Conservation (phyloP, 2,888 invertebrate genomes). For the Carcina quercana region DNA sequence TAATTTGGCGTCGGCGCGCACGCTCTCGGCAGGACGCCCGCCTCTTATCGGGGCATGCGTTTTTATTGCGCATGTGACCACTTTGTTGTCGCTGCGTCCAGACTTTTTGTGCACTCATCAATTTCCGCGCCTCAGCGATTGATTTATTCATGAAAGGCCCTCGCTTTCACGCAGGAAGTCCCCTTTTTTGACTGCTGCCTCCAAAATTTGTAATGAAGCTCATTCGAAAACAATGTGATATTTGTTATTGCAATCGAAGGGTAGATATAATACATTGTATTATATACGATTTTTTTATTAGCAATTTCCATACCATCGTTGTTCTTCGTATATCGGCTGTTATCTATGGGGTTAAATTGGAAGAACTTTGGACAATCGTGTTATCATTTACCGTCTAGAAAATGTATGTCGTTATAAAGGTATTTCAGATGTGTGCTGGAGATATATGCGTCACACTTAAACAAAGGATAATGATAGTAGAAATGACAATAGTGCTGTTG, state of each 20-base stretch:
- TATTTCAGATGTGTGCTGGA: too few relatives aligned
- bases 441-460: slow-evolving; percentile 23
- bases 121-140: slow-evolving; percentile 70
- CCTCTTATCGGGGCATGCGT: slow-evolving; percentile 51
- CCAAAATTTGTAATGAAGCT: slow-evolving; percentile 70
- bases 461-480: slow-evolving; percentile 49
- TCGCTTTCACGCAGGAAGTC: slow-evolving; percentile 67
- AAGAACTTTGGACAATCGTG: too few relatives aligned
- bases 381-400: too few relatives aligned
- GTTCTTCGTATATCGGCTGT: too few relatives aligned
- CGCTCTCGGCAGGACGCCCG: slow-evolving; percentile 23
- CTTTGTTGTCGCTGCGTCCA: slow-evolving; percentile 64
- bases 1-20: slow-evolving; percentile 55
- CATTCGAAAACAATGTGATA: slow-evolving; percentile 68
- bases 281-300: too few relatives aligned
- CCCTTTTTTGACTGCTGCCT: slow-evolving; percentile 55
- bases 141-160: slow-evolving; percentile 70
- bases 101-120: slow-evolving; percentile 67
- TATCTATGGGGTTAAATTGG: too few relatives aligned
- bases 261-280: too few relatives aligned
- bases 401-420: too few relatives aligned
- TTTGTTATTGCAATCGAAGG: slow-evolving; percentile 46
- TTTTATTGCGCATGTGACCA: slow-evolving; percentile 55
- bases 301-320: too few relatives aligned
- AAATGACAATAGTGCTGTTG: slow-evolving; percentile 63